These are phyloP conservation scores for Spea hammondii DNA, from an alignment of 2,797 vertebrate species.

Conservation along the genomic window DNA sequence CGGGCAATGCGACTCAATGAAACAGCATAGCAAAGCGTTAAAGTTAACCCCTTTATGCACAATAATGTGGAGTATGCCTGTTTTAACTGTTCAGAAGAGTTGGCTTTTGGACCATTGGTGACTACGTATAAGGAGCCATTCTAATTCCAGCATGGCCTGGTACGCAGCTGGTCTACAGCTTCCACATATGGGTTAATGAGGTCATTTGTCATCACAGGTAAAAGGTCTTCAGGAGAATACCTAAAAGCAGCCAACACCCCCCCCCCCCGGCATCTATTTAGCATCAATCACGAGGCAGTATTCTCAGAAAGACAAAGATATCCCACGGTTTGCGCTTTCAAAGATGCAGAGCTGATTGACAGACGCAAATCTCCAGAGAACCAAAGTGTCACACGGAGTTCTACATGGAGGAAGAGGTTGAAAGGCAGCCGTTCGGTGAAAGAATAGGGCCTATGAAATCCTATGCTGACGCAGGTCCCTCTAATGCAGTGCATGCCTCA, in stretches of 20 bases:
- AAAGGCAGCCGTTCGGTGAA: constrained; percentile 9
- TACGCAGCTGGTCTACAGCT: no score
- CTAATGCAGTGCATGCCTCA: constrained; percentile 30
- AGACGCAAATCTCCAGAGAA: constrained; percentile 37
- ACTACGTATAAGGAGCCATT: no score
- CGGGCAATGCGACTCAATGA: no score
- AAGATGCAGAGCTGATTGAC: constrained; percentile 10
- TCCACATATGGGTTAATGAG: background rate
- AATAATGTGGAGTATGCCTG: no score
- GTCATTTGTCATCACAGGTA: background rate
- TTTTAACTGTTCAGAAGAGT: no score
- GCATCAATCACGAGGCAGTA: background rate
- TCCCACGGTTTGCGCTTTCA: constrained; percentile 3
- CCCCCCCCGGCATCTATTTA: background rate
- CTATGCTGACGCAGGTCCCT: constrained; percentile 3
- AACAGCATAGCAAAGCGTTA: no score
- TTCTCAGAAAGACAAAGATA: background rate
- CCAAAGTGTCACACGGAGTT: background rate
- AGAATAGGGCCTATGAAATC: constrained; percentile 58
- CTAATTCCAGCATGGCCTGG: no score
- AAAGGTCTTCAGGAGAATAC: constrained; percentile 3
- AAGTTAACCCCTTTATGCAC: no score
- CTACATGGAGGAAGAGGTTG: accelerated
- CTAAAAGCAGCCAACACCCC: background rate
- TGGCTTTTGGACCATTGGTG: no score